Percentiles rank a stretch among this genome's conserved stretches.
phyloP scores from a whole-genome alignment of 1,140 invertebrate genomes.

The Drosophila orosa region DNA sequence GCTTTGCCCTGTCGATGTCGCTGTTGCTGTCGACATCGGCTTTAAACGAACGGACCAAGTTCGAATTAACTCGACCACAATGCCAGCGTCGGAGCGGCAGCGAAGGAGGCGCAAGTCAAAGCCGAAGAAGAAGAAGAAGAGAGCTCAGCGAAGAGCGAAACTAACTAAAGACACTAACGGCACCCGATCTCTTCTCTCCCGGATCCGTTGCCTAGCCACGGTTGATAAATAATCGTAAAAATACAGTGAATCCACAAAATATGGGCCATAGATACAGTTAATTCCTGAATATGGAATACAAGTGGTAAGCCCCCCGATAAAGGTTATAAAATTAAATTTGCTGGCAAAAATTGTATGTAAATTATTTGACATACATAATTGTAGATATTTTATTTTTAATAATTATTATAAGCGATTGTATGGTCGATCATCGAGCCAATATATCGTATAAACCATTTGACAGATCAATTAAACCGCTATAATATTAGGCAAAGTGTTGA shows the following conservation, averaged over 20 bases:
- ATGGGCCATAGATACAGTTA: background rate
- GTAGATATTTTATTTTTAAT: background rate
- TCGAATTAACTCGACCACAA: slow-evolving; percentile 76
- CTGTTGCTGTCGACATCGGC: slow-evolving; percentile 19
- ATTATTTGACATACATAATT: too few species aligned
- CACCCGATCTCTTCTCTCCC: slow-evolving; percentile 26
- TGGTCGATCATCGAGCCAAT: background rate
- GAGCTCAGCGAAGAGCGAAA: slow-evolving; percentile 7
- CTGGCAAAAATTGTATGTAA: too few species aligned
- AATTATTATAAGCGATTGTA: too few species aligned
- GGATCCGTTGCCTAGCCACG: slow-evolving; percentile 16
- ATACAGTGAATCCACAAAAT: slow-evolving; percentile 8
- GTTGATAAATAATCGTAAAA: slow-evolving; percentile 30
- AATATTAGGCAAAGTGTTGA: background rate
- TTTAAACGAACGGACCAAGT: slow-evolving; percentile 50
- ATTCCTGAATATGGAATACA: background rate
- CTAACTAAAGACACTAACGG: background rate
- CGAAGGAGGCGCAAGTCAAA: slow-evolving; percentile 1
- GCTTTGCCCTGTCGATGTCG: slow-evolving; percentile 13
- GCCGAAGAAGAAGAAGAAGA: slow-evolving; percentile 2
- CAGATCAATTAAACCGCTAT: background rate
- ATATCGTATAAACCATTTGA: background rate
- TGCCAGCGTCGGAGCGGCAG: slow-evolving; percentile 37
- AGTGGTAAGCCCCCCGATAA: too few species aligned
- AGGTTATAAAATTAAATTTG: too few species aligned